Base-by-base conservation (phyloP, 2,113 vertebrate genomes). In the Dendropsophus ebraccatus region DNA sequence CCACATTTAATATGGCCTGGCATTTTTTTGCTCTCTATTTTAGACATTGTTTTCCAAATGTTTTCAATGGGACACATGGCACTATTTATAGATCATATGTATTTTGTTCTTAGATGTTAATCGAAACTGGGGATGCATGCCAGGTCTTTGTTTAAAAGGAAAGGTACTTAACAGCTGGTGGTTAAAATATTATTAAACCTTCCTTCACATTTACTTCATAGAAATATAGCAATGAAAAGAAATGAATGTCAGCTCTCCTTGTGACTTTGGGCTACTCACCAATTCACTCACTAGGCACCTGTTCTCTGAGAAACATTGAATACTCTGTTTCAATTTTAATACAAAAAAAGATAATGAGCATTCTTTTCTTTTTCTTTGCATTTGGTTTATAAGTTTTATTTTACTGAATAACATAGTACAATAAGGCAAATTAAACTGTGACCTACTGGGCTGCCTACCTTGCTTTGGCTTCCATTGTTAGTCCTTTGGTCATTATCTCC, bases 81-180 rank as follows among this genome's bases (percentile, higher is more conserved):
- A 60, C 47, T 87, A 17, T 19, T 87, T 58, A 86, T 81, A 86
- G 77, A 86, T 60, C 58, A 52, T 28, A 81, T 86, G 52, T 79
- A 79, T 86, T 86, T 86, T 85, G 17, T 85, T 81, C 84, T 86
- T 86, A 86, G 84, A 86, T 86, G 62, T 86, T 86, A 86, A 86
- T 80, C 49, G 14, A 73, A 86, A 41, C 77, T 80, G 65, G 54
- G 0, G 85, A 32, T 11, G 12, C 30, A 69, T 87, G 28, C 69
- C 0, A 8, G 14, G 25, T 56, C 82, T 87, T 65, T 87, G 4
- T 56, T 86, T 72, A 83, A n/a, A n/a, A 56, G 75, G 45, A 85
- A 86, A 56, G 62, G 50, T 76, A 65, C 83, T 74, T 54, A 78
- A 69, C 74, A 85, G 74, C 60, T 85, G 83, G 83, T 78, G 74